These are phyloP conservation scores for Metopolophium dirhodum DNA, from an alignment of 1,140 invertebrate genomes.

Conservation along the genomic window DNA sequence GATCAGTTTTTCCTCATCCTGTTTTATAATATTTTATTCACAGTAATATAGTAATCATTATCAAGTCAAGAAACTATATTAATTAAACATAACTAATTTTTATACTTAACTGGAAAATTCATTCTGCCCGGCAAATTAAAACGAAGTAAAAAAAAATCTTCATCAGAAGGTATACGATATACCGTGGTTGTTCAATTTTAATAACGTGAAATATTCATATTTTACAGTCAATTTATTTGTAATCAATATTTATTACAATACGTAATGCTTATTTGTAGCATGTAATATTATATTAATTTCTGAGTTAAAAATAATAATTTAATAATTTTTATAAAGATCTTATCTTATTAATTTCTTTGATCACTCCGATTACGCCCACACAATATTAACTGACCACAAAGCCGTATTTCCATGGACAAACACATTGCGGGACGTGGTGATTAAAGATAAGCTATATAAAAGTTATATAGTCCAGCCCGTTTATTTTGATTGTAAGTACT, in stretches of 20 bases:
- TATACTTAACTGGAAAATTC: neutral
- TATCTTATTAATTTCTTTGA: slow-evolving; percentile 1
- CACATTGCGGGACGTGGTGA: neutral
- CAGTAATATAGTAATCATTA: neutral
- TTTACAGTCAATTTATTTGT: neutral
- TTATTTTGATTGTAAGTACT: neutral
- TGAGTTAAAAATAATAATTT: neutral
- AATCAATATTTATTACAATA: too few relatives aligned
- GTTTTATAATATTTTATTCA: neutral
- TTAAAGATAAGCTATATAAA: neutral
- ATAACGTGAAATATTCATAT: neutral
- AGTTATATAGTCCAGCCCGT: neutral
- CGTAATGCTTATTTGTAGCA: too few relatives aligned
- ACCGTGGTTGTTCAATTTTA: neutral
- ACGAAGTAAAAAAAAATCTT: neutral
- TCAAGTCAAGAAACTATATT: neutral
- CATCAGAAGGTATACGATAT: neutral
- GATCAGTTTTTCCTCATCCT: neutral
- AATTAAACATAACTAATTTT: neutral
- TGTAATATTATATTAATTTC: neutral
- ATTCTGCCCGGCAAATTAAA: neutral
- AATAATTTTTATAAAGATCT: neutral
- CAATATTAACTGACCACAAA: neutral
- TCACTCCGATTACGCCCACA: neutral
- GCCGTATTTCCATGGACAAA: neutral